phyloP scores from a whole-genome alignment of 2,888 invertebrate species.

The Sympetrum striolatum region DNA sequence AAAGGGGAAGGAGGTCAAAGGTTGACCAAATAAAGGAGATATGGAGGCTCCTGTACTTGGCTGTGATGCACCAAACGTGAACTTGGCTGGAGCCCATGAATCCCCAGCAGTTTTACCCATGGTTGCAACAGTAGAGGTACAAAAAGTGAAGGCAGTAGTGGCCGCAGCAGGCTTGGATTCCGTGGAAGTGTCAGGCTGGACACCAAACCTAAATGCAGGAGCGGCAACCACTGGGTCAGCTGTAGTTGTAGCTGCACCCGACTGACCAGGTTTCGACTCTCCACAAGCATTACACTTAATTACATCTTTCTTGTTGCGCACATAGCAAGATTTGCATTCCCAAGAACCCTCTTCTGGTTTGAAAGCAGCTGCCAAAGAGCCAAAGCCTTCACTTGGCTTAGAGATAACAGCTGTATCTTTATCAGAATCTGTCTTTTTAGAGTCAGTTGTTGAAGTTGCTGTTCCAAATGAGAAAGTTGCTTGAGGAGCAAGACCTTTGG shows the following conservation, averaged over 20 bases:
- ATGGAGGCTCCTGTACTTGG: background rate
- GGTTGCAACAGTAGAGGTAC: background rate
- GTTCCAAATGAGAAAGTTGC: constrained; percentile 3
- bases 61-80: background rate
- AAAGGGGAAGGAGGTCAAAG: background rate
- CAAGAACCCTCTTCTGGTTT: constrained; percentile 61
- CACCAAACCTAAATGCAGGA: constrained; percentile 52
- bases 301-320: constrained; percentile 62
- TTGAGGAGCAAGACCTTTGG: too few relatives aligned
- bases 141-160: constrained; percentile 15
- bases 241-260: background rate
- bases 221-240: background rate
- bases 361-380: constrained; percentile 50
- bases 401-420: background rate
- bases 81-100: constrained; percentile 11
- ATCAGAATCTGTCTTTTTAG: background rate
- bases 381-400: constrained; percentile 51
- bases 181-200: constrained; percentile 45
- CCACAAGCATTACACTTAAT: constrained; percentile 49
- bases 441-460: background rate
- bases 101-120: background rate
- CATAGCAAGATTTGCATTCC: constrained; percentile 70
- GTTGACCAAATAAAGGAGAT: background rate
- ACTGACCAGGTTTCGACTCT: constrained; percentile 51
- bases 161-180: constrained; percentile 44